Base-by-base conservation (phyloP, 2,888 invertebrate genomes). In the Hybos culiciformis region DNA sequence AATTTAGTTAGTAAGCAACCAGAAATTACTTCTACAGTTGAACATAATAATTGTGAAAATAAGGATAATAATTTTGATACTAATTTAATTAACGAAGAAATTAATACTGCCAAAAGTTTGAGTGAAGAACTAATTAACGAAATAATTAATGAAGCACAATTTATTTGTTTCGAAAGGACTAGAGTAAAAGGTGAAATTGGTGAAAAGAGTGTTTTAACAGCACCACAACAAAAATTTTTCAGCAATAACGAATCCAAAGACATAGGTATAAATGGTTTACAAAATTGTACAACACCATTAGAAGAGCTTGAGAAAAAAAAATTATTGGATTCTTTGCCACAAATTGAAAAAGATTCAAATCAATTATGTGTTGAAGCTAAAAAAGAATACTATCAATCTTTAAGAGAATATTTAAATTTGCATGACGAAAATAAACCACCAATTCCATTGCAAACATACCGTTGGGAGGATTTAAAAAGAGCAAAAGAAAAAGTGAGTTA, bases 381-480 rank as follows among this genome's bases (percentile, higher is more conserved):
- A 46, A 56, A 59, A 11, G 63, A 65, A 46, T 63, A 64, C 44
- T 65, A 64, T 48, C 62, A 61, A 43, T 62, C 61, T 2, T 48
- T 65, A 33, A 59, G 61, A 45, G 63, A 65, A 46, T 64, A 63
- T 51, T 51, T 63, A 34, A 50, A 61, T 33, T 54, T 59, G 29
- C 56, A 51, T 37, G 55, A 52, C 37, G 44, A 53, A 20, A 61
- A 64, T 46, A 61, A 52, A 47, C 82, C 83, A 52, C 77, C 77
- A 50, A 72, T 80, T 55, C 83, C 83, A 48, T 70, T 80, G 55
- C 78, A 80, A 64, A 83, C 83, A 41, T 85, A 84, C 65, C 74
- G 77, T 69, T 85, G 84, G 84, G 84, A 85, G 67, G 84, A 85
- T 64, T 67, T 85, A 33, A 69, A 75, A 54, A 71, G 80, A 60